Conservation (phyloP, 2,888 invertebrate genomes). For the Drosophila pseudotakahashii region DNA sequence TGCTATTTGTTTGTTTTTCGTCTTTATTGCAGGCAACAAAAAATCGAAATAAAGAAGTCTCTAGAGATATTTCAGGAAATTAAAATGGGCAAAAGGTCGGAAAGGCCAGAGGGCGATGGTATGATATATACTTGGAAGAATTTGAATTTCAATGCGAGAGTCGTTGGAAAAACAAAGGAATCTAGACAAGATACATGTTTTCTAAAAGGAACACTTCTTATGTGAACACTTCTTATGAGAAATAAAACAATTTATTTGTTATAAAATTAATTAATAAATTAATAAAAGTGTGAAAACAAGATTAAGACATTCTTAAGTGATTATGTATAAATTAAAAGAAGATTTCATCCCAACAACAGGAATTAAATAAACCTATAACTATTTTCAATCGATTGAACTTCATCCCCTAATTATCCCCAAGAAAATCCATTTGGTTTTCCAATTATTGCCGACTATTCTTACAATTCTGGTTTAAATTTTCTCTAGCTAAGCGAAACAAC, state of each 20-base stretch:
- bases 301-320: too few relatives aligned
- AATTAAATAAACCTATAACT: too few relatives aligned
- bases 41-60: constrained; percentile 41
- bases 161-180: not conserved
- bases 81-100: constrained; percentile 27
- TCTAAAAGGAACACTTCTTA: not conserved
- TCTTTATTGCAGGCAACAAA: constrained; percentile 66
- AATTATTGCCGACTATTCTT: constrained; percentile 16
- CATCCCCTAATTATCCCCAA: constrained; percentile 1
- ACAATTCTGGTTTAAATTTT: constrained; percentile 4
- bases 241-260: too few relatives aligned
- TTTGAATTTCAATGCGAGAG: constrained; percentile 14
- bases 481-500: not conserved
- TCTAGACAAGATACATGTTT: not conserved
- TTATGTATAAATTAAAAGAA: too few relatives aligned
- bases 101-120: constrained; percentile 12
- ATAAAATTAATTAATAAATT: too few relatives aligned
- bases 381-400: not conserved
- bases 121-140: not conserved
- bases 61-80: constrained; percentile 40
- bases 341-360: too few relatives aligned
- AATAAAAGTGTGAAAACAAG: too few relatives aligned
- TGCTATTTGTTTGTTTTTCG: constrained; percentile 71
- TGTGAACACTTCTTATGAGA: too few relatives aligned
- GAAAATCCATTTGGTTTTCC: constrained; percentile 7